phyloP scores from a whole-genome alignment of 2,888 invertebrate species.

The Scrobipalpa costella region DNA sequence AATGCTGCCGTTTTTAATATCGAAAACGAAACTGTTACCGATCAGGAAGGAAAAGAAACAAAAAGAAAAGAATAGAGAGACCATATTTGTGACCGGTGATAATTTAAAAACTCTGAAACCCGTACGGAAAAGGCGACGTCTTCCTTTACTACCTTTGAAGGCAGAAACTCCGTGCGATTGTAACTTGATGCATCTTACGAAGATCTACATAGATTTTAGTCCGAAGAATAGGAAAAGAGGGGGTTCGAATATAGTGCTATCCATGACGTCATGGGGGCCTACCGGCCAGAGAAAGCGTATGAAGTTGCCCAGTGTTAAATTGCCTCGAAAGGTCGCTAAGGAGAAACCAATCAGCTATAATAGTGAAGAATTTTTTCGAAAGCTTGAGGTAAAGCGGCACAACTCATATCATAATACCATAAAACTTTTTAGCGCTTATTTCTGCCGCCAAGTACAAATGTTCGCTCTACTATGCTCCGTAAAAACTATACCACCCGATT shows the following conservation, averaged over 20 bases:
- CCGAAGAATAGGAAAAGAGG: constrained; percentile 63
- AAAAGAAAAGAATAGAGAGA: constrained; percentile 48
- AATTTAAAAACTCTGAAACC: constrained; percentile 50
- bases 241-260: constrained; percentile 60
- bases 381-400: constrained; percentile 64
- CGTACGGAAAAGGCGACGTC: constrained; percentile 47
- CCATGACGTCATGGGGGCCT: constrained; percentile 61
- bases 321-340: constrained; percentile 49
- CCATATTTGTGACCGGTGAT: constrained; percentile 53
- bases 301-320: constrained; percentile 57
- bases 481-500: too few relatives aligned
- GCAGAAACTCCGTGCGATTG: constrained; percentile 58
- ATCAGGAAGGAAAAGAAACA: constrained; percentile 47
- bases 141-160: constrained; percentile 45
- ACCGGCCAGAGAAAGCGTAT: constrained; percentile 62
- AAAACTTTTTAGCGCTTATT: not conserved
- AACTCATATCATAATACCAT: not conserved
- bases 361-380: constrained; percentile 67
- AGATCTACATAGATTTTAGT: constrained; percentile 61
- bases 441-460: not conserved
- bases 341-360: constrained; percentile 51
- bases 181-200: constrained; percentile 62
- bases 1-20: constrained; percentile 70
- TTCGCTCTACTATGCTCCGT: too few relatives aligned
- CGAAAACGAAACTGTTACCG: constrained; percentile 64